Evolutionary conservation across 1,140 invertebrate species (phyloP).

Genomic region (Calosoma granatense): DNA sequence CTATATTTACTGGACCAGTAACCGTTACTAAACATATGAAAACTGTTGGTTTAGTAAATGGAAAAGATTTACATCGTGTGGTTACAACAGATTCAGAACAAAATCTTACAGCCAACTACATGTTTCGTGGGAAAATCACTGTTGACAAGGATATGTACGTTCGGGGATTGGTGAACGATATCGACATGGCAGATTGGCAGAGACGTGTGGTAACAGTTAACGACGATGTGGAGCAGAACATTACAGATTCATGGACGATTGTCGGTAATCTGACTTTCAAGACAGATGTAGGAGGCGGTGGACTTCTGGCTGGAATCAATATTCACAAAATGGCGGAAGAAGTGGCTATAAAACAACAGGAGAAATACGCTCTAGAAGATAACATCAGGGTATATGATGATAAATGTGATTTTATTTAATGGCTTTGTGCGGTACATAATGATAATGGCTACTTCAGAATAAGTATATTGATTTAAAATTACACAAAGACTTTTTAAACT

Average conservation of each 20-base stretch:
- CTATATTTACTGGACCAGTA: slow-evolving; percentile 29
- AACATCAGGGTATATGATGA: neutral
- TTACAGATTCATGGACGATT: slow-evolving; percentile 30
- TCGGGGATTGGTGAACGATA: slow-evolving; percentile 23
- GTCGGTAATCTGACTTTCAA: slow-evolving; percentile 29
- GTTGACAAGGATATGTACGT: slow-evolving; percentile 21
- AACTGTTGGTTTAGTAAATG: slow-evolving; percentile 26
- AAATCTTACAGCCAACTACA: slow-evolving; percentile 23
- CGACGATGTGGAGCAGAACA: slow-evolving; percentile 20
- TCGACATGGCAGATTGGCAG: slow-evolving; percentile 30
- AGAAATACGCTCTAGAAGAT: neutral
- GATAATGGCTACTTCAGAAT: neutral
- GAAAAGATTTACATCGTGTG: slow-evolving; percentile 22
- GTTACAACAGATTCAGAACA: slow-evolving; percentile 30
- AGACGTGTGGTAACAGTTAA: slow-evolving; percentile 21
- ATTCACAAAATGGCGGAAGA: slow-evolving; percentile 21
- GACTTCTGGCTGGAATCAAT: slow-evolving; percentile 27
- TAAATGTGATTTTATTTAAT: neutral
- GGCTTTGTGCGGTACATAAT: neutral
- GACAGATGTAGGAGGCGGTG: slow-evolving; percentile 24
- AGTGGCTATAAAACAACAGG: slow-evolving; percentile 11
- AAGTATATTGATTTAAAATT: too few species aligned
- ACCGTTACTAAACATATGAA: slow-evolving; percentile 27
- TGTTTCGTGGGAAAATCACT: slow-evolving; percentile 21
- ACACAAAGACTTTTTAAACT: too few species aligned